phyloP scores from a whole-genome alignment of 2,113 vertebrate species.

The Cichladusa arquata region DNA sequence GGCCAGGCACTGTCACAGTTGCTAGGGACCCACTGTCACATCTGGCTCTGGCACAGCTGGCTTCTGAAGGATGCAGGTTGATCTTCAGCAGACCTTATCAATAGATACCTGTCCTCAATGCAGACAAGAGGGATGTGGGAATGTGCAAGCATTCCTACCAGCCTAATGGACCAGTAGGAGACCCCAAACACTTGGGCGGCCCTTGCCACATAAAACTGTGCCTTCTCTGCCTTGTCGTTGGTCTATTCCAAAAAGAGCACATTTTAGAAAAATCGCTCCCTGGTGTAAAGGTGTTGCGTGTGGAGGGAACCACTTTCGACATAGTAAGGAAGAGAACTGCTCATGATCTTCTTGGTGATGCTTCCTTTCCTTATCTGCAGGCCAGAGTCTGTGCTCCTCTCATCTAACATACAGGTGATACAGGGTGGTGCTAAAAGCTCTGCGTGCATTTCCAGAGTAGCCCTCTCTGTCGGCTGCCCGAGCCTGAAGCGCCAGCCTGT shows the following conservation, averaged over 20 bases:
- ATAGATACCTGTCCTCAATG: fast-evolving
- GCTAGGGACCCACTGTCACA: not conserved
- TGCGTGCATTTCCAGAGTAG: fast-evolving
- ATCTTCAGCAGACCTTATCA: not conserved
- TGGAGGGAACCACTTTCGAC: not conserved
- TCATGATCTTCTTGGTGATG: fast-evolving
- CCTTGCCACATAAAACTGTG: not conserved
- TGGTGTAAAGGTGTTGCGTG: not conserved
- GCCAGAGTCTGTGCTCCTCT: not conserved
- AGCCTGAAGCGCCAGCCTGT: no score
- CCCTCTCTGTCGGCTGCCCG: fast-evolving
- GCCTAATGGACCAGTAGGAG: not conserved
- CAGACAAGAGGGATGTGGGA: fast-evolving
- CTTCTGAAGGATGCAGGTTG: not conserved
- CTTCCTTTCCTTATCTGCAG: not conserved
- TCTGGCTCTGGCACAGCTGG: not conserved
- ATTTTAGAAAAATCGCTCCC: not conserved
- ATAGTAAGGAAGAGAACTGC: not conserved
- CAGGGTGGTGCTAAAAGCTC: not conserved
- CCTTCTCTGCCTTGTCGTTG: not conserved
- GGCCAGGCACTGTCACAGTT: no score
- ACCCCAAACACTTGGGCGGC: not conserved
- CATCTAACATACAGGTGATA: not conserved
- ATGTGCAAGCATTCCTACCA: not conserved
- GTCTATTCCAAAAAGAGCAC: not conserved